A percentile compares a stretch with the other conserved stretches of the same genome.
Evolutionary conservation across 2,797 vertebrate species (phyloP).

Genomic region (Coilia nasus): DNA sequence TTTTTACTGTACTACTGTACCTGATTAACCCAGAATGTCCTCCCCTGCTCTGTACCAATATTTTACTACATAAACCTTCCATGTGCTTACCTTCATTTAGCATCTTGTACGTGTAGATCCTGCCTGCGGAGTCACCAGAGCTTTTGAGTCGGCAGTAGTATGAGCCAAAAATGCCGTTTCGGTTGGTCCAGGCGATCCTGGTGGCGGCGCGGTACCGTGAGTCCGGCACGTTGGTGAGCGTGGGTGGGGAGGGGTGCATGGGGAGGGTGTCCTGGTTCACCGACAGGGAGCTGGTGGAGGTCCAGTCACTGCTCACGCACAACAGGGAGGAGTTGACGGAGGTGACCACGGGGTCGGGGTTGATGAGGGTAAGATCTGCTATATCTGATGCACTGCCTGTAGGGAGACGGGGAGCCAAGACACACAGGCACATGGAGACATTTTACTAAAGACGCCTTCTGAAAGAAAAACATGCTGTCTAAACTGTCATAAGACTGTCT

Average conservation of each 20-base stretch:
- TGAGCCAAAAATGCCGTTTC: conserved; percentile 79
- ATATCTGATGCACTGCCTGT: conserved; percentile 75
- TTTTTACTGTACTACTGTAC: too few relatives aligned
- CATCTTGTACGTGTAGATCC: conserved; percentile 86
- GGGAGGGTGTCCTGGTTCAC: conserved; percentile 77
- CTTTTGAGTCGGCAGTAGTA: conserved; percentile 82
- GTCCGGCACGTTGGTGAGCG: conserved; percentile 74
- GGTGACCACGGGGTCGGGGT: conserved; percentile 82
- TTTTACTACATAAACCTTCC: too few relatives aligned
- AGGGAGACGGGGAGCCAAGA: conserved; percentile 48
- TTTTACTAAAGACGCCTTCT: background rate
- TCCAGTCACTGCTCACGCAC: conserved; percentile 82
- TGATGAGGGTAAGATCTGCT: conserved; percentile 83
- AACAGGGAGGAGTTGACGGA: conserved; percentile 78
- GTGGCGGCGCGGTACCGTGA: conserved; percentile 72
- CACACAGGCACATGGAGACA: background rate
- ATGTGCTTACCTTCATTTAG: conserved; percentile 76
- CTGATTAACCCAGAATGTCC: too few relatives aligned
- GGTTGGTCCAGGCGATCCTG: conserved; percentile 80
- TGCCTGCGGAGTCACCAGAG: conserved; percentile 69
- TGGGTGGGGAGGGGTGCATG: conserved; percentile 71
- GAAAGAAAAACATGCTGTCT: background rate
- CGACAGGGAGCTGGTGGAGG: conserved; percentile 59
- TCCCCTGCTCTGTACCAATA: too few relatives aligned
- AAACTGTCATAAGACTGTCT: background rate